Conservation (phyloP, 2,888 invertebrate species). For the Sinelater perroti region DNA sequence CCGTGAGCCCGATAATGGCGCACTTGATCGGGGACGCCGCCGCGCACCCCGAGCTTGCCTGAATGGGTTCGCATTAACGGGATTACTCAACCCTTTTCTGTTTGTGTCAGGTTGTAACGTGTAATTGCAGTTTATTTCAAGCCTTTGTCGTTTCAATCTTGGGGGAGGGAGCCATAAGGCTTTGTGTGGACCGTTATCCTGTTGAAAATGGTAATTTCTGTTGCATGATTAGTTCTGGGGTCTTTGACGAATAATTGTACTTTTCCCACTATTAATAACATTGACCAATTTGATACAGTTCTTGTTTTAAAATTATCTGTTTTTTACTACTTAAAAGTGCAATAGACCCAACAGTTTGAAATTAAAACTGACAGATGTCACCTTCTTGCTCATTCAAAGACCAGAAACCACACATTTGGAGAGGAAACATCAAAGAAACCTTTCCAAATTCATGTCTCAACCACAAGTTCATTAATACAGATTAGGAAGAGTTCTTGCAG, state of each 20-base stretch:
- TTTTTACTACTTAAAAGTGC: no score
- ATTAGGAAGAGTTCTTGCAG: no score
- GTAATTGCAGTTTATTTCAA: slow-evolving; percentile 23
- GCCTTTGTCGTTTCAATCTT: background rate
- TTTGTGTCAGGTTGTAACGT: slow-evolving; percentile 6
- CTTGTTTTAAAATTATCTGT: no score
- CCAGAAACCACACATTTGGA: no score
- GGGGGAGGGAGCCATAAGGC: background rate
- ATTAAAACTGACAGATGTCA: no score
- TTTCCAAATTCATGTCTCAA: no score
- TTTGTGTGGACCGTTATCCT: no score
- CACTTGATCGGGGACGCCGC: slow-evolving; percentile 45
- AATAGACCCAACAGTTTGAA: no score
- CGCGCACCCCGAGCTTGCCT: slow-evolving; percentile 35
- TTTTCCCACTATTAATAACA: background rate
- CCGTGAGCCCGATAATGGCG: slow-evolving; percentile 42
- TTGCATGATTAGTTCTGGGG: background rate
- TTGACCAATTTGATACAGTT: background rate
- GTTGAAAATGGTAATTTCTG: no score
- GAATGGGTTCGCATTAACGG: slow-evolving; percentile 30
- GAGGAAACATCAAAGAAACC: no score
- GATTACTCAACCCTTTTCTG: slow-evolving; percentile 35
- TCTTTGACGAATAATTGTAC: background rate
- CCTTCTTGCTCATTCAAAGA: no score
- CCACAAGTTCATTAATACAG: no score